phyloP scores from a whole-genome alignment of 2,797 vertebrate species.

The Catharus ustulatus region DNA sequence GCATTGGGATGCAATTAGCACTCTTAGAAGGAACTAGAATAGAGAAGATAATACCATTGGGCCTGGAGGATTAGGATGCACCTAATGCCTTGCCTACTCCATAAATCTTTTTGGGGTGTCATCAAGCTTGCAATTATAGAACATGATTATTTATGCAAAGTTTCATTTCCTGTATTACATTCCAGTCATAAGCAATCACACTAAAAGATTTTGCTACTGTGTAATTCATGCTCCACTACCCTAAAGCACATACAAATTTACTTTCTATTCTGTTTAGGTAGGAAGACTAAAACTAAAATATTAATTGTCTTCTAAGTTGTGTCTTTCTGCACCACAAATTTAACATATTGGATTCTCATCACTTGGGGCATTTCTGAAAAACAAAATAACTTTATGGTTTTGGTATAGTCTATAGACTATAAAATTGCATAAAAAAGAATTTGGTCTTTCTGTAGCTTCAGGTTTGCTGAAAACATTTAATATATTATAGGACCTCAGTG shows the following conservation, averaged over 20 bases:
- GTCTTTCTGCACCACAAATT: not conserved
- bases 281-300: not conserved
- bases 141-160: not conserved
- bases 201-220: not conserved
- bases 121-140: constrained; percentile 3
- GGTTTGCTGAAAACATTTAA: not conserved
- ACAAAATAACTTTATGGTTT: not conserved
- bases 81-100: not conserved
- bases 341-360: not conserved
- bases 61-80: not conserved
- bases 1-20: not conserved
- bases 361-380: not conserved
- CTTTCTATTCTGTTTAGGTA: not conserved
- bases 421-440: not conserved
- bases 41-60: not conserved
- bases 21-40: not conserved
- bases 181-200: not conserved
- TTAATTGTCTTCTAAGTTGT: not conserved
- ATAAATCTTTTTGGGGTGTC: not conserved
- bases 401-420: not conserved
- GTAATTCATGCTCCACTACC: not conserved
- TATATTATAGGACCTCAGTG: not conserved
- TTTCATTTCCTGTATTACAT: constrained; percentile 1
- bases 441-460: not conserved
- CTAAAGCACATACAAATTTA: not conserved